Evolutionary conservation across 2,888 invertebrate genomes (phyloP).

Genomic region (Dynastes grantii): DNA sequence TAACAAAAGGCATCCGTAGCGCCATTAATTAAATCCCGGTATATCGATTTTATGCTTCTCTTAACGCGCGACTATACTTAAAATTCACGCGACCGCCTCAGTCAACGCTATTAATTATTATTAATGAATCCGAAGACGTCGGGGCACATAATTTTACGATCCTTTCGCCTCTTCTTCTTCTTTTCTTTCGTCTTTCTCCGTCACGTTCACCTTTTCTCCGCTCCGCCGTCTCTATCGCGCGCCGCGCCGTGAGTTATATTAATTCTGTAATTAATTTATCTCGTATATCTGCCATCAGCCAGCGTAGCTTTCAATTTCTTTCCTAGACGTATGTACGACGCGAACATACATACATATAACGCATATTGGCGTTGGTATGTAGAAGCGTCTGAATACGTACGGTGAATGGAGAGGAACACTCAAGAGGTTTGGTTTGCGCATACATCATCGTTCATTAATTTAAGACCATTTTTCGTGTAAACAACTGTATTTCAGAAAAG

Average conservation of each 20-base stretch:
- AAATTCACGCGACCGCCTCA: constrained; percentile 36
- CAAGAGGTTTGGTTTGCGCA: too few relatives aligned
- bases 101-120: constrained; percentile 44
- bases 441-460: too few relatives aligned
- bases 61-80: constrained; percentile 41
- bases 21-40: constrained; percentile 41
- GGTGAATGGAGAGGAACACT: not conserved
- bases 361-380: not conserved
- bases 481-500: too few relatives aligned
- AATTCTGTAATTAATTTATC: constrained; percentile 46
- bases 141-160: constrained; percentile 37
- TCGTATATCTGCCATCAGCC: constrained; percentile 30
- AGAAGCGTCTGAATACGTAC: not conserved
- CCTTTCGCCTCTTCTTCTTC: constrained; percentile 22
- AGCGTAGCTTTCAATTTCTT: constrained; percentile 33
- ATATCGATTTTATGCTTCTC: constrained; percentile 43
- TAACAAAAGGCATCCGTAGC: constrained; percentile 32
- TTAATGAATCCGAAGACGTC: constrained; percentile 40
- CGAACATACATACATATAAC: not conserved
- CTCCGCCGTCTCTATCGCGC: not conserved
- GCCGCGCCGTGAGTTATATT: constrained; percentile 31
- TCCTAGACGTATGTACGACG: constrained; percentile 13
- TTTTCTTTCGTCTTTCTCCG: too few relatives aligned
- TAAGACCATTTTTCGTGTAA: too few relatives aligned
- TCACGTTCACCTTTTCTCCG: not conserved